Evolutionary conservation across 2,113 vertebrate genomes (phyloP), one percentile per base, ranked within the genome.

Genomic region (Tenebrosternarchus preto): DNA sequence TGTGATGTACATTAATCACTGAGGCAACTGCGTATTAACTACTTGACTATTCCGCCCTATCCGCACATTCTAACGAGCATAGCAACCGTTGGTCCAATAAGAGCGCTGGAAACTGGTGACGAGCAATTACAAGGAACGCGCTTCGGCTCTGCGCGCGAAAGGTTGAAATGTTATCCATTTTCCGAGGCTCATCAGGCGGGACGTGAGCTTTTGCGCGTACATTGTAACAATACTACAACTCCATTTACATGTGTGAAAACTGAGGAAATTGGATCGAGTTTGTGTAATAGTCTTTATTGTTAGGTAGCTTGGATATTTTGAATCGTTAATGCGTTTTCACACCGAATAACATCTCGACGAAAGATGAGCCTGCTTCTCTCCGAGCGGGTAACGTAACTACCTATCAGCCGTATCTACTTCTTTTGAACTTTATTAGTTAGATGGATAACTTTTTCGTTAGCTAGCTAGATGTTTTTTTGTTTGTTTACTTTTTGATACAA

Each of bases 131-230:
- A 84, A 84, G 66, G 57, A 77, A 77, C 33, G 63, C 20, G 43
- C 87, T 89, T 88, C 86, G 90, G 84, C 88, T 76, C 83, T 86
- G 84, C 90, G 92, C 93, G 93, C 92, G 90, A 93, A 93, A 88
- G 59, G 71, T 93, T 83, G 88, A 94, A 91, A 53, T 19, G 78
- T 63, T 8, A 70, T 29, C 85, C 78, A 31, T 25, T 77, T 64
- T 20, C n/a, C 24, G 2, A 5, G 71, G 81, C 89, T 86, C 43
- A 50, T 12, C 81, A 85, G 89, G 92, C 92, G 92, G 92, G 93
- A 93, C 91, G 43, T 16, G 80, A 11, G 1, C 1, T 17, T 72
- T 8, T 67, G 7, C 43, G 8, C 43, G 43, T 50, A 15, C 12
- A 50, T 50, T 12, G 9, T 50, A 50, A 15, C 43, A 9, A 12